Conservation (phyloP, 2,797 vertebrate species). For the Scleropages formosus region DNA sequence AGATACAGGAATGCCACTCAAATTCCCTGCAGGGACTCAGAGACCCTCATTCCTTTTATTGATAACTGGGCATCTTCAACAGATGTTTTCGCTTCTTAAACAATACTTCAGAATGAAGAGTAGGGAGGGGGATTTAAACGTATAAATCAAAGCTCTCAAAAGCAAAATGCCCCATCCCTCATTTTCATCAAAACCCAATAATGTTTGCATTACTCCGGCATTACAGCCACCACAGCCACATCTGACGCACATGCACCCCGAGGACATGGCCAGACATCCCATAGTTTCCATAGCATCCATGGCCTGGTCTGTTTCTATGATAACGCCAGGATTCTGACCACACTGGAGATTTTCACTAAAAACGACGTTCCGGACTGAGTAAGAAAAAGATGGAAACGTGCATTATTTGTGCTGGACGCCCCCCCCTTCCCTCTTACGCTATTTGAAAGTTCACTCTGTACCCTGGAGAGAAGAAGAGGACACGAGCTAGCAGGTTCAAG, state of each 20-base stretch:
- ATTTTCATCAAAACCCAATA: conserved; percentile 22
- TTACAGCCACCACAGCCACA: conserved; percentile 30
- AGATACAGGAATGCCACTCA: conserved; percentile 42
- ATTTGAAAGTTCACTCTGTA: conserved; percentile 44
- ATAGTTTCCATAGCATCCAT: conserved; percentile 44
- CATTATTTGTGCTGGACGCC: conserved; percentile 46
- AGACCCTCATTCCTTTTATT: conserved; percentile 38
- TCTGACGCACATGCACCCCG: conserved; percentile 36
- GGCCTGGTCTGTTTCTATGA: conserved; percentile 28
- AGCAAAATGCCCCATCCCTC: conserved; percentile 25
- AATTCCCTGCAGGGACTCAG: conserved; percentile 49
- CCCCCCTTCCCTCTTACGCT: conserved; percentile 39
- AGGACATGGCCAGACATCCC: conserved; percentile 29
- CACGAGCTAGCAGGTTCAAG: conserved; percentile 39
- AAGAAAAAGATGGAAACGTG: conserved; percentile 47
- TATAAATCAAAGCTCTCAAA: not conserved
- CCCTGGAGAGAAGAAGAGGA: conserved; percentile 38
- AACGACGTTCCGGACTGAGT: conserved; percentile 43
- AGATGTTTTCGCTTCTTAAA: conserved; percentile 38
- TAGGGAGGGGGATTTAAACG: conserved; percentile 8
- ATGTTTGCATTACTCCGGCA: conserved; percentile 12
- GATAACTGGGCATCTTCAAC: conserved; percentile 38
- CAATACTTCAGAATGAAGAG: conserved; percentile 33
- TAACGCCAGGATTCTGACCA: conserved; percentile 43
- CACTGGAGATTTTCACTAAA: conserved; percentile 48